Conservation (phyloP, 1,140 invertebrate species). For the Goniozus legneri region DNA sequence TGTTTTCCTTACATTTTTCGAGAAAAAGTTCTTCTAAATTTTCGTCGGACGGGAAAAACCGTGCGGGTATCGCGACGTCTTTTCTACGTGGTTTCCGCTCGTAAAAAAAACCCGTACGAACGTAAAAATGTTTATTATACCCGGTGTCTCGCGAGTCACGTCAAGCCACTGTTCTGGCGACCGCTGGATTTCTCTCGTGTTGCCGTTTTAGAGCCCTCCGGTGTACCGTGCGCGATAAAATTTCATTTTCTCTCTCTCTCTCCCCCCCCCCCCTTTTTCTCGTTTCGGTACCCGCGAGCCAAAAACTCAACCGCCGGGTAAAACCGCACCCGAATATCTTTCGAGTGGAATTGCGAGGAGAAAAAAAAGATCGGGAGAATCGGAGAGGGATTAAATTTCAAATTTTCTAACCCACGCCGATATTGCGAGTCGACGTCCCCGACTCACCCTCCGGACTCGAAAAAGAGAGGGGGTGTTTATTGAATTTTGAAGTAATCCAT, state of each 20-base stretch:
- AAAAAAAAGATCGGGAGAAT: too few species aligned
- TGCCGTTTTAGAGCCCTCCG: neutral
- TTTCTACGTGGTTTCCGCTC: too few species aligned
- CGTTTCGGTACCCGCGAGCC: neutral
- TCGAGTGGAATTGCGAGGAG: too few species aligned
- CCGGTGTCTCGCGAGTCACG: conserved; percentile 9
- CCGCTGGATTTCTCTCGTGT: conserved; percentile 8
- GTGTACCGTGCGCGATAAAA: conserved; percentile 7
- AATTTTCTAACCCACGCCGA: conserved; percentile 8
- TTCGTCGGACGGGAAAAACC: neutral
- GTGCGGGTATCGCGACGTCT: neutral
- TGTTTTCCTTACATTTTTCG: conserved; percentile 10
- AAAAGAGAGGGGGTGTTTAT: conserved; percentile 5
- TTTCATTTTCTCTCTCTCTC: conserved; percentile 1
- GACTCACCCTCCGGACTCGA: conserved; percentile 6
- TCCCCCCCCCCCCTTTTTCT: neutral
- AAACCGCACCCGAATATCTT: too few species aligned
- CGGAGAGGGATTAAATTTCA: conserved; percentile 6
- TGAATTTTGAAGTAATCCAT: conserved; percentile 15
- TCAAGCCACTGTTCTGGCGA: conserved; percentile 1
- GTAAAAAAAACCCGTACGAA: conserved; percentile 2
- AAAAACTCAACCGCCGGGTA: too few species aligned
- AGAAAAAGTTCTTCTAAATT: neutral
- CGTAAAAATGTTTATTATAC: conserved; percentile 10
- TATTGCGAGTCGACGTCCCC: conserved; percentile 7